Evolutionary conservation across 2,113 vertebrate species (phyloP).

Genomic region (Pelodiscus sinensis): DNA sequence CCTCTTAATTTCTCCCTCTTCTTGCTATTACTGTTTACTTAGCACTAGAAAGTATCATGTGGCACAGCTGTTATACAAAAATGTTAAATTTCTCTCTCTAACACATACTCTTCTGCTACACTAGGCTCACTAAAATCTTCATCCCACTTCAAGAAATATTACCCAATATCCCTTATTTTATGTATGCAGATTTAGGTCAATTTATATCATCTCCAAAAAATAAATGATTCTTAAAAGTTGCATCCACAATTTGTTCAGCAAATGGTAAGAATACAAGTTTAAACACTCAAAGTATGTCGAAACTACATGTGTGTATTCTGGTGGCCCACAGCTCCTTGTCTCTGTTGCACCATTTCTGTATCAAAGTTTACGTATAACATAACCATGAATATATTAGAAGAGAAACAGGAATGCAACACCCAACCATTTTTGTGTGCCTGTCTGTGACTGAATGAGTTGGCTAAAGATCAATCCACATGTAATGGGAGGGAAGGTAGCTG

Average conservation of each 20-base stretch:
- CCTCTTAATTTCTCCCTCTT: neutral
- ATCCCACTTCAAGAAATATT: neutral
- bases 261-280: neutral
- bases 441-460: neutral
- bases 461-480: neutral
- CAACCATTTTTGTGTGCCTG: neutral
- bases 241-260: neutral
- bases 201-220: neutral
- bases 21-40: neutral
- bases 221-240: neutral
- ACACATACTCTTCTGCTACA: neutral
- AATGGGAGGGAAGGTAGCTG: neutral
- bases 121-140: neutral
- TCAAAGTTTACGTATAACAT: neutral
- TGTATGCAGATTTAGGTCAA: neutral
- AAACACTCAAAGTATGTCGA: neutral
- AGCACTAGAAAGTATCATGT: neutral
- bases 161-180: neutral
- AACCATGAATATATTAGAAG: neutral
- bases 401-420: neutral
- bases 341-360: neutral
- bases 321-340: neutral
- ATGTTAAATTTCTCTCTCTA: accelerated
- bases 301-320: neutral
- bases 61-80: neutral